Base-by-base conservation (phyloP, 2,888 invertebrate species). In the Odontocerum albicorne region DNA sequence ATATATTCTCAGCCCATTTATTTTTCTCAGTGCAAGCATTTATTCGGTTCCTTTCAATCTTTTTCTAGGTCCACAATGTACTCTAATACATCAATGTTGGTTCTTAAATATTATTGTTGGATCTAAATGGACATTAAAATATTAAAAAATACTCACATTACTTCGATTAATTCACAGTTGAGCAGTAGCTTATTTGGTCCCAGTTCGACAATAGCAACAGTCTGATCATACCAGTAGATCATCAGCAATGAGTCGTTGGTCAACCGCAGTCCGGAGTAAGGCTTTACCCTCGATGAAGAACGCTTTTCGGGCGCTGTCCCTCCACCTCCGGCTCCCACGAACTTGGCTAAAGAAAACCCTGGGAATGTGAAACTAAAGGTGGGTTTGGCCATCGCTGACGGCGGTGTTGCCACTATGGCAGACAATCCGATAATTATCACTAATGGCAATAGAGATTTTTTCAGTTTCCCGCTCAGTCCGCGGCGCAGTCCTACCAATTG, bases 161-260 rank as follows among this genome's bases (percentile, higher is more conserved):
- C 88, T 80, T 93, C 92, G 67, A 92, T 87, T 64, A 93, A 80
- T 70, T 90, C 88, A 69, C 92, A 92, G 67, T 86, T 85, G 44
- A 87, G 77, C 55, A 90, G 75, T 64, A 86, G 72, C 68, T 88
- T 87, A 58, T 82, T 82, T 4, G 81, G 79, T 3, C 87, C 88
- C 55, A 91, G 76, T 69, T 92, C 91, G 39, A 90, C 86, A 36
- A 92, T 84, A 1, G 90, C 92, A 36, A 92, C 85, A 1, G 92
- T 90, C 72, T 88, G 88, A 66, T 91, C 92, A 72, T 88, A 82
- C 72, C 83, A 82, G 70, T 90, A 91, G 60, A 90, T 85, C 86
- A 88, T 87, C 58, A 84, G 72, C 49, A 86, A 73, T 2, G 88
- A 86, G 64, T 86, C 84, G 67, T 84, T 83, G 60, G 74, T 75